A percentile compares a stretch with the other conserved stretches of the same genome.
phyloP scores from a whole-genome alignment of 2,888 invertebrate species.

The Fabriciana adippe region DNA sequence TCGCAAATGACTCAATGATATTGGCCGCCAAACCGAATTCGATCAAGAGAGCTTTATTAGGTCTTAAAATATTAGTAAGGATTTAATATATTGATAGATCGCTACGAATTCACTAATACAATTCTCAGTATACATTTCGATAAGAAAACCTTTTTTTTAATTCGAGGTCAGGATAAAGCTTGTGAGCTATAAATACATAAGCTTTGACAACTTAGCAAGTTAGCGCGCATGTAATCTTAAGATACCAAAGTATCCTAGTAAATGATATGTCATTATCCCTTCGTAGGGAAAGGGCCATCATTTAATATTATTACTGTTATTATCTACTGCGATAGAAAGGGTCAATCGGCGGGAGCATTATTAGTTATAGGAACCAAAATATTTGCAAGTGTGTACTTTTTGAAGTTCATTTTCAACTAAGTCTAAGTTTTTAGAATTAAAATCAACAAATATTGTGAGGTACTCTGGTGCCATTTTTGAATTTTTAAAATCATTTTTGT shows the following conservation, averaged over 20 bases:
- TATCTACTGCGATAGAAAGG: constrained; percentile 25
- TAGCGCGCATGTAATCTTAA: constrained; percentile 28
- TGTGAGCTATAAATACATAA: background rate
- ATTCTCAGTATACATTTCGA: background rate
- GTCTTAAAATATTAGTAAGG: too few relatives aligned
- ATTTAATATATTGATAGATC: too few relatives aligned
- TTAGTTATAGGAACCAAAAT: constrained; percentile 6
- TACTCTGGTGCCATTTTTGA: too few relatives aligned
- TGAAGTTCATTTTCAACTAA: background rate
- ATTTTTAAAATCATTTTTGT: too few relatives aligned
- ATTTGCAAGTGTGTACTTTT: background rate
- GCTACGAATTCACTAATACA: too few relatives aligned
- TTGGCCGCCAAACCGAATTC: too few relatives aligned
- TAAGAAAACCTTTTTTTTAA: too few relatives aligned
- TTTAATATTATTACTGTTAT: constrained; percentile 35
- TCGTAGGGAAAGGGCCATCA: constrained; percentile 27
- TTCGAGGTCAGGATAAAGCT: too few relatives aligned
- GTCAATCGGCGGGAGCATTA: constrained; percentile 19
- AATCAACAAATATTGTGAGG: too few relatives aligned
- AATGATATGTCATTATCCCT: constrained; percentile 40
- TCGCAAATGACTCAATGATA: too few relatives aligned
- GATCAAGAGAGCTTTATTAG: too few relatives aligned
- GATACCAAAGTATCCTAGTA: constrained; percentile 26
- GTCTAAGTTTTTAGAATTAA: background rate
- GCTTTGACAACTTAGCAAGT: constrained; percentile 17